Conservation (phyloP, 2,113 vertebrate species). For the Smithornis capensis region DNA sequence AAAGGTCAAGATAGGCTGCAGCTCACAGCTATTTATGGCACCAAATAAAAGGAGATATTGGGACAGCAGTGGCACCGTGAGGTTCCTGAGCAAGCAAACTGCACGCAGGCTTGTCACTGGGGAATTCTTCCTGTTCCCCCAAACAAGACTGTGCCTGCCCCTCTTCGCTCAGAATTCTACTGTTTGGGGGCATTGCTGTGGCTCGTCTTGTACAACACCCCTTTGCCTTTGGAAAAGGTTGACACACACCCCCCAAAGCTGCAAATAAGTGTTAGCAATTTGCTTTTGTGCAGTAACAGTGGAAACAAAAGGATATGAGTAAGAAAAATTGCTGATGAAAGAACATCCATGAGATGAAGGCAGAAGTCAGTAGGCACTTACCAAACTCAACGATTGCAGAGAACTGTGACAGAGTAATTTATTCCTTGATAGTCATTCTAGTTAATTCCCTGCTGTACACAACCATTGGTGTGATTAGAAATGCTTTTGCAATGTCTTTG, state of each 20-base stretch:
- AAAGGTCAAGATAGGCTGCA: constrained; percentile 12
- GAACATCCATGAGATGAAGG: neutral
- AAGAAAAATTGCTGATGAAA: neutral
- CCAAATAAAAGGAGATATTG: constrained; percentile 15
- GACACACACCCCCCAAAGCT: fast-evolving
- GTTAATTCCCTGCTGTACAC: neutral
- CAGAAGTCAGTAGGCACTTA: neutral
- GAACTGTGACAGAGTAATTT: neutral
- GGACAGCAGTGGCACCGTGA: neutral
- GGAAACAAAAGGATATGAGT: neutral
- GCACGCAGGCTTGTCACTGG: neutral
- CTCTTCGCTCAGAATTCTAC: neutral
- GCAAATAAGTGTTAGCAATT: neutral
- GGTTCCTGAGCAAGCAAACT: neutral
- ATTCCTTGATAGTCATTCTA: neutral
- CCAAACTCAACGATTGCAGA: neutral
- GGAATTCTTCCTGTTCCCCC: neutral
- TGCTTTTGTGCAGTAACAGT: neutral
- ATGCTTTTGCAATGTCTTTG: neutral
- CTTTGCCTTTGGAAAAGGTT: neutral
- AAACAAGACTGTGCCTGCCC: neutral
- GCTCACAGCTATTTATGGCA: constrained; percentile 42
- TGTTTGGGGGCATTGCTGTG: neutral
- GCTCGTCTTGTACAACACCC: neutral
- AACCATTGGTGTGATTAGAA: neutral